phyloP scores from a whole-genome alignment of 2,797 vertebrate genomes.

The Phrynocephalus forsythii region DNA sequence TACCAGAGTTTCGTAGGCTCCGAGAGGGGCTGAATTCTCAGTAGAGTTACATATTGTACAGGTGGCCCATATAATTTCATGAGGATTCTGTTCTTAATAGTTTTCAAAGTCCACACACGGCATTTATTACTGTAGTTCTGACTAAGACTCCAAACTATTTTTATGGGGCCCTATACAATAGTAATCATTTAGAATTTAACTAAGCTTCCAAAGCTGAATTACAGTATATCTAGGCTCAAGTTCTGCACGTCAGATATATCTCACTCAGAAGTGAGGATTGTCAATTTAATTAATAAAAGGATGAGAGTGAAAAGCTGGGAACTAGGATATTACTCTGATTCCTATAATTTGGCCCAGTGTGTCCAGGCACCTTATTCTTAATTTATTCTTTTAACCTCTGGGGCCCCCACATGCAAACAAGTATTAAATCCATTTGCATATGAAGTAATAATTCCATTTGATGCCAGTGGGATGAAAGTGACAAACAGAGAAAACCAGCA shows the following conservation, averaged over 20 bases:
- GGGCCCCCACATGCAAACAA: neutral
- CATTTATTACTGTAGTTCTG: conserved; percentile 70
- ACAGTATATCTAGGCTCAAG: conserved; percentile 29
- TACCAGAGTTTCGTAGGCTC: conserved; percentile 44
- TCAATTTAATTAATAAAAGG: conserved; percentile 20
- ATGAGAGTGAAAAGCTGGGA: conserved; percentile 11
- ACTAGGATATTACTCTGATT: neutral
- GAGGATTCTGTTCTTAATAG: conserved; percentile 52
- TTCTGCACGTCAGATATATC: conserved; percentile 4
- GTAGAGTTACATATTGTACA: conserved; percentile 59
- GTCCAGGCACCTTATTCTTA: neutral
- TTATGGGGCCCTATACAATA: conserved; percentile 61
- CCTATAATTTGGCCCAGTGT: neutral
- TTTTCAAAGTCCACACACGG: conserved; percentile 65
- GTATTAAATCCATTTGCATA: neutral
- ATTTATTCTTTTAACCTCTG: conserved; percentile 8
- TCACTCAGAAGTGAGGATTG: conserved; percentile 26
- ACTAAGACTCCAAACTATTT: conserved; percentile 74
- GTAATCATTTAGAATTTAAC: conserved; percentile 60
- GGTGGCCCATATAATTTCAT: conserved; percentile 59
- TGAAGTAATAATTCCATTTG: neutral
- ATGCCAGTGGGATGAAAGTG: too few species aligned
- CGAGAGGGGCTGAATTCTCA: conserved; percentile 56
- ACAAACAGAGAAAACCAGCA: neutral
- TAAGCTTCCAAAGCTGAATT: conserved; percentile 64